phyloP scores from a whole-genome alignment of 2,888 invertebrate genomes.

The Rhodophaea formosa region DNA sequence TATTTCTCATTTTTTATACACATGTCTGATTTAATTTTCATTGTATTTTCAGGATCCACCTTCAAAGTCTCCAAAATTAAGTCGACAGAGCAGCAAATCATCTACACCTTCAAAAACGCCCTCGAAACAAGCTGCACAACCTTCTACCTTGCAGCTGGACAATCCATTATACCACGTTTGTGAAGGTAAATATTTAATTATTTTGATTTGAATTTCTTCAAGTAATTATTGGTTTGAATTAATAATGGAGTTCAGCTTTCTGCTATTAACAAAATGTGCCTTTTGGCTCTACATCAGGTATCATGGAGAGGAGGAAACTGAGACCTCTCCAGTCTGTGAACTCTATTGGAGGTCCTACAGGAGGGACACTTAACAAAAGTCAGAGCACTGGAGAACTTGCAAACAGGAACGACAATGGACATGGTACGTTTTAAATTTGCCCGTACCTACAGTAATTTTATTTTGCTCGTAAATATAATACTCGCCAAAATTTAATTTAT shows the following conservation, averaged over 20 bases:
- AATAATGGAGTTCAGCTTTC: conserved; percentile 10
- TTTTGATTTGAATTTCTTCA: neutral
- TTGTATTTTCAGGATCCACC: conserved; percentile 64
- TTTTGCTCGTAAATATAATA: no score
- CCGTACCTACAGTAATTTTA: no score
- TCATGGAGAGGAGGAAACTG: conserved; percentile 72
- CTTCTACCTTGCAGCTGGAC: conserved; percentile 77
- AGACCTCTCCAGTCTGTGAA: conserved; percentile 66
- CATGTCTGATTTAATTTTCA: neutral
- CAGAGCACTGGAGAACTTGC: conserved; percentile 81
- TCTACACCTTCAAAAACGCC: conserved; percentile 72
- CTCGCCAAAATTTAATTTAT: no score
- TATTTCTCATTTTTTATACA: neutral
- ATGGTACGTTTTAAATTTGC: conserved; percentile 28
- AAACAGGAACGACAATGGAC: conserved; percentile 68
- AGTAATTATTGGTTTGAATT: neutral
- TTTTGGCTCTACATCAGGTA: conserved; percentile 60
- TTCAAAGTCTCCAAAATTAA: conserved; percentile 65
- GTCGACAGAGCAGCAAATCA: conserved; percentile 70
- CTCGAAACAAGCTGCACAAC: conserved; percentile 53
- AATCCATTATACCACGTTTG: conserved; percentile 91
- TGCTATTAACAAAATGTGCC: conserved; percentile 45
- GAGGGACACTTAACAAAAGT: conserved; percentile 75
- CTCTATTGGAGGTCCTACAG: conserved; percentile 43
- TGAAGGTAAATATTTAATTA: conserved; percentile 80